phyloP scores from a whole-genome alignment of 2,113 vertebrate species.

The Petroica traversi region DNA sequence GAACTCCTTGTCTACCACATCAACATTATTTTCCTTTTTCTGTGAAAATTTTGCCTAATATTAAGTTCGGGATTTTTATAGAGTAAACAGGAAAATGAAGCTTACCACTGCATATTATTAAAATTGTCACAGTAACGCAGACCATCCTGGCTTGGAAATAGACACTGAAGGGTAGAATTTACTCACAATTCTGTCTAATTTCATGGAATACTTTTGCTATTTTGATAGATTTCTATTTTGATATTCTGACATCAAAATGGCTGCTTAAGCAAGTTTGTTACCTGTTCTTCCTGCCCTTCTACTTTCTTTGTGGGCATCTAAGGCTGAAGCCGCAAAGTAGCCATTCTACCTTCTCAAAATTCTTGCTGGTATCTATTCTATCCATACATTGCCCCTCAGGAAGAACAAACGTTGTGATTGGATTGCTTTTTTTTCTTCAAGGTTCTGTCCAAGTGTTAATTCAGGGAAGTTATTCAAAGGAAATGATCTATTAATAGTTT shows the following conservation, averaged over 20 bases:
- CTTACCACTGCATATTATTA: rapidly evolving
- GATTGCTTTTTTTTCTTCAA: not conserved
- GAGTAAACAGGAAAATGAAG: not conserved
- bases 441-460: not conserved
- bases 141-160: not conserved
- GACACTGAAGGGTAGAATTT: not conserved
- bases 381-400: rapidly evolving
- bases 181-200: not conserved
- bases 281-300: not conserved
- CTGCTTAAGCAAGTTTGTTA: not conserved
- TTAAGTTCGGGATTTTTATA: not conserved
- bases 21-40: not conserved
- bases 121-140: rapidly evolving
- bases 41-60: not conserved
- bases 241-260: not conserved
- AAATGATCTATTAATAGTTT: not conserved
- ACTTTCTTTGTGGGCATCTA: not conserved
- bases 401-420: not conserved
- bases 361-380: not conserved
- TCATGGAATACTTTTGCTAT: rapidly evolving
- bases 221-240: not conserved
- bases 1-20: not conserved
- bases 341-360: not conserved
- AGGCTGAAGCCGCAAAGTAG: not conserved
- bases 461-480: not conserved